A percentile compares a stretch with the other conserved stretches of the same genome.
Evolutionary conservation across 2,113 vertebrate species (phyloP).

Genomic region (Sebastes fasciatus): DNA sequence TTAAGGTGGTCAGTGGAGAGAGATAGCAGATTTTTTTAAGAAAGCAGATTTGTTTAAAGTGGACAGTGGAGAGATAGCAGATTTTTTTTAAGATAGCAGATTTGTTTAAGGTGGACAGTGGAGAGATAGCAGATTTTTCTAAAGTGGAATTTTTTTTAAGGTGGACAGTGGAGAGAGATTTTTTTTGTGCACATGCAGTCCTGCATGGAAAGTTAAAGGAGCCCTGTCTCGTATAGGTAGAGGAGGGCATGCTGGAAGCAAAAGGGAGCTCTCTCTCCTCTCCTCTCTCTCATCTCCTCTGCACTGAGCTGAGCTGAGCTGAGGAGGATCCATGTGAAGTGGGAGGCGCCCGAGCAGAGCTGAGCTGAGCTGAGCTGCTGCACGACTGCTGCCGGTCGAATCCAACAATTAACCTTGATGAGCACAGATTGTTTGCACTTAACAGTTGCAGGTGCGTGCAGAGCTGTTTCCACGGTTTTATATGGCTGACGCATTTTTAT

Average conservation of each 20-base stretch:
- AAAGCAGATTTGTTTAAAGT: too few relatives aligned
- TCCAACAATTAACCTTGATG: conserved; percentile 81
- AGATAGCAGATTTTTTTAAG: too few relatives aligned
- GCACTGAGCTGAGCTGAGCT: conserved; percentile 22
- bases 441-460: conserved; percentile 71
- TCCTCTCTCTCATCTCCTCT: conserved; percentile 37
- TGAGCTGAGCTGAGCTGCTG: conserved; percentile 28
- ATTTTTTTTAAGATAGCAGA: too few relatives aligned
- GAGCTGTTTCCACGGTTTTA: conserved; percentile 25
- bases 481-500: conserved; percentile 64
- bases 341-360: conserved; percentile 59
- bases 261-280: conserved; percentile 41
- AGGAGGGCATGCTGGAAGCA: conserved; percentile 42
- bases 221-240: conserved; percentile 19
- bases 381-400: conserved; percentile 56
- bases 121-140: too few relatives aligned
- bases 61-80: too few relatives aligned
- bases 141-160: not conserved
- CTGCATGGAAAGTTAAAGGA: conserved; percentile 62
- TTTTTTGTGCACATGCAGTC: conserved; percentile 43
- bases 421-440: conserved; percentile 73
- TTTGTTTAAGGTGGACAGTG: too few relatives aligned
- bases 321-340: conserved; percentile 47
- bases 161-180: not conserved
- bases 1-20: too few relatives aligned